phyloP scores from a whole-genome alignment of 1,140 invertebrate species.

The Drosophila lowei region DNA sequence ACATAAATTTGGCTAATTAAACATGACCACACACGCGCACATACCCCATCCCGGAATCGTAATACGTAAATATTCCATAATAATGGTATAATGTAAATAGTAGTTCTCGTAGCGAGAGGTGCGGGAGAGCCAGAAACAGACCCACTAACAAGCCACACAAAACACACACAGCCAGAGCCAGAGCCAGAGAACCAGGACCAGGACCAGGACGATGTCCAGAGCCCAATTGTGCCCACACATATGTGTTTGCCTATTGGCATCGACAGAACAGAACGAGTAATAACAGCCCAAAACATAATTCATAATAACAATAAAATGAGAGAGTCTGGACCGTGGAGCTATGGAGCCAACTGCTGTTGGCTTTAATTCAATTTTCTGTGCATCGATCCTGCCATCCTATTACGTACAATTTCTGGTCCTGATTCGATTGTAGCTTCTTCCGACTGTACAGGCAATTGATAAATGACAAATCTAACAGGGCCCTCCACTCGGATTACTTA shows the following conservation, averaged over 20 bases:
- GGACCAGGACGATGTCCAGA: background rate
- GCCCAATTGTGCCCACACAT: background rate
- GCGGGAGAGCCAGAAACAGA: no score
- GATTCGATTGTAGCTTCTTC: background rate
- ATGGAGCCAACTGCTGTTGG: slow-evolving; percentile 32
- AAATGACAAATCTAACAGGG: slow-evolving; percentile 24
- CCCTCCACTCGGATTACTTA: slow-evolving; percentile 7
- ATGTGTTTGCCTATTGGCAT: slow-evolving; percentile 22
- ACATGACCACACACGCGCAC: slow-evolving; percentile 46
- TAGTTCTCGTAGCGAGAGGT: slow-evolving; percentile 14
- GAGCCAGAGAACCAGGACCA: background rate
- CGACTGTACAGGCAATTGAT: slow-evolving; percentile 15
- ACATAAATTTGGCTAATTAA: slow-evolving; percentile 76
- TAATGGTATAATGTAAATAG: slow-evolving; percentile 73
- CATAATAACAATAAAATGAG: slow-evolving; percentile 31
- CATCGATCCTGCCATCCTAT: slow-evolving; percentile 21
- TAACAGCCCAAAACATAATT: slow-evolving; percentile 31
- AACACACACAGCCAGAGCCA: no score
- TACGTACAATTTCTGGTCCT: background rate
- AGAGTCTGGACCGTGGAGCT: background rate
- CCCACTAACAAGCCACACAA: no score
- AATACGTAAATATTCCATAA: slow-evolving; percentile 59
- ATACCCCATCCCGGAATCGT: slow-evolving; percentile 30
- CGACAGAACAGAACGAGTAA: slow-evolving; percentile 4
- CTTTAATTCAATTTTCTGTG: slow-evolving; percentile 51